Evolutionary conservation across 1,140 invertebrate genomes (phyloP).

Genomic region (Triops longicaudatus): DNA sequence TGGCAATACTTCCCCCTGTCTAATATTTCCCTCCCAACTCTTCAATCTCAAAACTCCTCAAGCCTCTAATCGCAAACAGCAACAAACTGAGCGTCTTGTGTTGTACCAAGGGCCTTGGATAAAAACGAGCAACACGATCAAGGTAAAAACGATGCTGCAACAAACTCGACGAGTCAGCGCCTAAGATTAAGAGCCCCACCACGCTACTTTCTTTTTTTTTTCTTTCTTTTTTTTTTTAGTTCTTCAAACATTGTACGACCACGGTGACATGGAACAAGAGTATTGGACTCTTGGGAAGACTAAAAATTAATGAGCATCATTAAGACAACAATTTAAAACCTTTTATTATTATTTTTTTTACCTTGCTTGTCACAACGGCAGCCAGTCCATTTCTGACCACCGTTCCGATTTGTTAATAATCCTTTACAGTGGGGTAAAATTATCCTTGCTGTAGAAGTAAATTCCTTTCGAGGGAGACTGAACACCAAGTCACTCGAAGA

Average conservation of each 20-base stretch:
- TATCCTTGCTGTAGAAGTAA: too few species aligned
- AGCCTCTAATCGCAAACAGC: not conserved
- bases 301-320: not conserved
- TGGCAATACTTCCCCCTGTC: not conserved
- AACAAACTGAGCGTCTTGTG: not conserved
- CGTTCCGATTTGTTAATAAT: not conserved
- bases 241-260: not conserved
- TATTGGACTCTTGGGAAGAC: not conserved
- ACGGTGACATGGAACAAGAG: not conserved
- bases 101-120: not conserved
- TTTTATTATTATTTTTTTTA: not conserved
- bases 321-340: not conserved
- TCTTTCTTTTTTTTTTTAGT: not conserved
- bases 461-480: not conserved
- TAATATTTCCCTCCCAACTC: not conserved
- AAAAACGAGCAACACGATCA: not conserved
- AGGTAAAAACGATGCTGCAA: not conserved
- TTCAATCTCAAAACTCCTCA: not conserved
- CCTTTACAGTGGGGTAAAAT: too few species aligned
- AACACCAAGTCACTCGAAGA: too few species aligned
- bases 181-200: not conserved
- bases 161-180: conserved; percentile 2
- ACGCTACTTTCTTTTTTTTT: not conserved
- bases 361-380: conserved; percentile 4
- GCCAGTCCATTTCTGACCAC: conserved; percentile 4